Conservation (phyloP, 2,888 invertebrate genomes). For the Acrocyrtus sp. region DNA sequence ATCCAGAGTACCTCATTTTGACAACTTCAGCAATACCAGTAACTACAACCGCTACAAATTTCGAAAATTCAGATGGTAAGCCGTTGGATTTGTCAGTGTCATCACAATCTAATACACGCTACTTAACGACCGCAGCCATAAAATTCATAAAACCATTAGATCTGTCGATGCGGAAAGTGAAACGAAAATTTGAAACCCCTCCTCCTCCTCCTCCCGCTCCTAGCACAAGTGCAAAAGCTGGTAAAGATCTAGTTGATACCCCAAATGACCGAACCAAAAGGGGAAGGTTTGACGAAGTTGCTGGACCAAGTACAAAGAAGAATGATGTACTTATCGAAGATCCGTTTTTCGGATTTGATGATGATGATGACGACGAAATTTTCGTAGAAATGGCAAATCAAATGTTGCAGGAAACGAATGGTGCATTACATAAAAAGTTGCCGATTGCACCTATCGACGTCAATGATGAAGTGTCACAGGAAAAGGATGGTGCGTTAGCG, state of each 20-base stretch:
- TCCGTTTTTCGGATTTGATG: too few species aligned
- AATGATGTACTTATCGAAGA: not conserved
- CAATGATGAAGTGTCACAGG: too few species aligned
- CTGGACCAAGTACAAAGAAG: not conserved
- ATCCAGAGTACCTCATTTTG: conserved; percentile 9
- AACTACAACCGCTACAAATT: not conserved
- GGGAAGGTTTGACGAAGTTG: not conserved
- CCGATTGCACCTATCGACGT: too few species aligned
- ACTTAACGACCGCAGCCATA: conserved; percentile 13
- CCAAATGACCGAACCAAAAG: not conserved
- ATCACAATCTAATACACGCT: not conserved
- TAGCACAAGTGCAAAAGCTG: not conserved
- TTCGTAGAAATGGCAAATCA: too few species aligned
- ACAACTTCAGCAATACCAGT: conserved; percentile 7
- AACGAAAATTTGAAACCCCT: conserved; percentile 16
- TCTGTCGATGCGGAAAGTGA: conserved; percentile 36
- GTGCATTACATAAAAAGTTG: too few species aligned
- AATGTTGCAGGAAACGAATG: too few species aligned
- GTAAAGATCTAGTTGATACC: not conserved
- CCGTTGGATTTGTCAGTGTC: conserved; percentile 23
- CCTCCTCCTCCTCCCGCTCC: not conserved
- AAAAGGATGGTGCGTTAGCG: too few species aligned
- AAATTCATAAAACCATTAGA: conserved; percentile 42
- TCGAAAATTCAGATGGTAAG: not conserved
- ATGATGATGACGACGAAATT: too few species aligned